Base-by-base conservation (phyloP, 2,113 vertebrate genomes). In the Atherinomorus stipes region DNA sequence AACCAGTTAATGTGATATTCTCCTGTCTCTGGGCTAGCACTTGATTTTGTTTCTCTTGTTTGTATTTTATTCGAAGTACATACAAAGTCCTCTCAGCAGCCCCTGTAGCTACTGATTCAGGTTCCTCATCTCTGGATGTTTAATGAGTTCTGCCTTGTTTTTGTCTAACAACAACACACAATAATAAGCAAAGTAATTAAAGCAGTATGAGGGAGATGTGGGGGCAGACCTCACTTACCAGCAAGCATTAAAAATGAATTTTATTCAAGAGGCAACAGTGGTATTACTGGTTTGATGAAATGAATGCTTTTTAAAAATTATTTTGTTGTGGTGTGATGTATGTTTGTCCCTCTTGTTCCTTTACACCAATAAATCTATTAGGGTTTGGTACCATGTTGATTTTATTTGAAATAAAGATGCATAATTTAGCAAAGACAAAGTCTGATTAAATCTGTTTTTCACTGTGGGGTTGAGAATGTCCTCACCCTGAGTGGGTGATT, bases 181-280 rank as follows among this genome's bases (percentile, higher is more conserved):
- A 89, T 93, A 93, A 93, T 92, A 91, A 92, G 87, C 90, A 92
- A 91, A 92, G 90, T 92, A 94, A 94, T 94, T 94, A 93, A 93
- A 91, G 85, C 84, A 83, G 78, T 87, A 64, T 54, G 73, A 80
- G 84, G 69, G 72, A 64, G 67, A 64, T 26, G 59, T 49, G 54
- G 66, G n/a, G 19, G 81, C 59, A 85, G 68, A 80, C 65, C 77
- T 64, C 74, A 82, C 83, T 85, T 88, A 90, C 81, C 49, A 71
- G 82, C 64, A 73, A 83, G 78, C 76, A 78, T 89, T 87, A 74
- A 73, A 91, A 89, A 85, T 77, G 67, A 89, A 87, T 87, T 86
- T 74, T 64, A 80, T 87, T 90, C 64, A 51, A 86, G 77, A 78
- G 67, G 72, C 67, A 79, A 73, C 59, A 68, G 69, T 73, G 67